phyloP scores from a whole-genome alignment of 2,113 vertebrate genomes.

The Calonectris borealis region DNA sequence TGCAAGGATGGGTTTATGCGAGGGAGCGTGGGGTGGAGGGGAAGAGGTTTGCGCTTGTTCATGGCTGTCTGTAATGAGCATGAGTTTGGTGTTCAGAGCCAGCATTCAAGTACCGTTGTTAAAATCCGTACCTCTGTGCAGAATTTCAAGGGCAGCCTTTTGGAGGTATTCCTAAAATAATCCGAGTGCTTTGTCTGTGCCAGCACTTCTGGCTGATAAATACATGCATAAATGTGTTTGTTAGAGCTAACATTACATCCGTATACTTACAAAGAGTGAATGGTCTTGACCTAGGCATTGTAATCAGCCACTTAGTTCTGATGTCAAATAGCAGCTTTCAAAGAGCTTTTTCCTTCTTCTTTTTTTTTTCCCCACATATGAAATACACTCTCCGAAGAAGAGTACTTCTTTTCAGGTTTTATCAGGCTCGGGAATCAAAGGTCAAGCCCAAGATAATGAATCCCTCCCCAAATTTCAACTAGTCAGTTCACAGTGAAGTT shows the following conservation, averaged over 20 bases:
- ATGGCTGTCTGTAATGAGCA: fast-evolving
- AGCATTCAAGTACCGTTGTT: not conserved
- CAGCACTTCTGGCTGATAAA: not conserved
- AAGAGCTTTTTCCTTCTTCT: too few relatives aligned
- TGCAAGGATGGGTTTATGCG: not conserved
- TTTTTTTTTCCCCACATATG: fast-evolving
- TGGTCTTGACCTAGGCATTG: not conserved
- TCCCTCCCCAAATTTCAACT: not conserved
- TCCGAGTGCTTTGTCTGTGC: not conserved
- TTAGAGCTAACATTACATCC: not conserved
- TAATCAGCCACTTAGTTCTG: not conserved
- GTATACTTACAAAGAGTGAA: fast-evolving
- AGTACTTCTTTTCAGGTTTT: not conserved
- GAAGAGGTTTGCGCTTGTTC: not conserved
- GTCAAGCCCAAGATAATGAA: not conserved
- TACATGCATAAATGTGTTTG: not conserved
- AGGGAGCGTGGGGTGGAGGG: not conserved
- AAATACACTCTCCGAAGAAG: not conserved
- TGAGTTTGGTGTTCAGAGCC: not conserved
- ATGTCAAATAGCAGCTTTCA: not conserved
- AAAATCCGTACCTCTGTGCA: not conserved
- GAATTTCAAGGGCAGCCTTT: not conserved
- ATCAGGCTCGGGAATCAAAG: not conserved
- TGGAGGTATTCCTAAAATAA: not conserved
- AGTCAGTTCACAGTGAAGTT: not conserved